Evolutionary conservation across 2,113 vertebrate species (phyloP).

Genomic region (Megaceryle maxima): DNA sequence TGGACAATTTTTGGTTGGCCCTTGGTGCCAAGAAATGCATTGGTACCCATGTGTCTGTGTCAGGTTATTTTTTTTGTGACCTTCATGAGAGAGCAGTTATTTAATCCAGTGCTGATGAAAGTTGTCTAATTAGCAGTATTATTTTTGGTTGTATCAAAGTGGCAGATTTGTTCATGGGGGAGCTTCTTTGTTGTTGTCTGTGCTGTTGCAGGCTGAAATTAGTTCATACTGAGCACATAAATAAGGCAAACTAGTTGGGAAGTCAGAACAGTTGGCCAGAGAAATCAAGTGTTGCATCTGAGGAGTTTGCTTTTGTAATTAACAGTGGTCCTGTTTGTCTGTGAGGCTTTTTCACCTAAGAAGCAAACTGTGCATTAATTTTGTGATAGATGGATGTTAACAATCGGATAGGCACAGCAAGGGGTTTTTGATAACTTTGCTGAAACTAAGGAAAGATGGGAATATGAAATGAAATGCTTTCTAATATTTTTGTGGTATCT

Average conservation of each 20-base stretch:
- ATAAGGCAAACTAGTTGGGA: background rate
- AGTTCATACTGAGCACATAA: background rate
- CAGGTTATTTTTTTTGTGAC: background rate
- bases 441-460: background rate
- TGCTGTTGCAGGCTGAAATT: background rate
- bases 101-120: background rate
- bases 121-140: background rate
- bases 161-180: background rate
- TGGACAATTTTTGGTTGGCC: background rate
- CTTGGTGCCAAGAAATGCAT: background rate
- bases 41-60: background rate
- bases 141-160: background rate
- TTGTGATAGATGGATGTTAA: background rate
- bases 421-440: background rate
- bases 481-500: background rate
- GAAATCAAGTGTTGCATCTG: background rate
- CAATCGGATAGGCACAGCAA: accelerated
- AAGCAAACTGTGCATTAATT: background rate
- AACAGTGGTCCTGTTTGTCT: background rate
- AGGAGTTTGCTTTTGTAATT: background rate
- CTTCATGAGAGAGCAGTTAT: background rate
- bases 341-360: background rate
- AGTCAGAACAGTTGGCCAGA: background rate
- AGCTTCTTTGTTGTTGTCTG: background rate
- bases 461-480: background rate